phyloP scores from a whole-genome alignment of 2,113 vertebrate species.

The Suricata suricatta region DNA sequence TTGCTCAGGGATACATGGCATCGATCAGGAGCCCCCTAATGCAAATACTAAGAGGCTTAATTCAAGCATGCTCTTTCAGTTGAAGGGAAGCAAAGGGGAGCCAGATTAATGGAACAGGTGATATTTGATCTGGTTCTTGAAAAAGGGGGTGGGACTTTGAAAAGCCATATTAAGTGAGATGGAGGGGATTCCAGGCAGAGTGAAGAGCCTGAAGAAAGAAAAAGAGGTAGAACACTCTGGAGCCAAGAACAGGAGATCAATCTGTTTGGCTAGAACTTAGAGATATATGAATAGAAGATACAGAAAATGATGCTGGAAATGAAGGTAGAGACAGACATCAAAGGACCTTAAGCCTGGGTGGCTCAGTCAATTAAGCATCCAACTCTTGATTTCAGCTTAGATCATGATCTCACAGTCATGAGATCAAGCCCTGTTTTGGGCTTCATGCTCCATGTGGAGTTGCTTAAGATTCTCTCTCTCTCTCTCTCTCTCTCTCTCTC shows the following conservation, averaged over 20 bases:
- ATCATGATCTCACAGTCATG: too few species aligned
- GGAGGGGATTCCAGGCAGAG: not conserved
- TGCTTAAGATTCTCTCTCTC: too few species aligned
- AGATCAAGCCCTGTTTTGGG: too few species aligned
- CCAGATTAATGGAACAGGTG: not conserved
- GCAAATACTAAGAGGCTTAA: not conserved
- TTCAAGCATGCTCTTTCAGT: not conserved
- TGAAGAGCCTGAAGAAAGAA: not conserved
- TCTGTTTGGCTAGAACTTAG: not conserved
- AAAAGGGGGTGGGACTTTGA: not conserved
- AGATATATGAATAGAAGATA: not conserved
- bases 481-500: too few species aligned
- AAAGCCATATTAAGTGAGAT: not conserved
- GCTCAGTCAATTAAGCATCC: too few species aligned
- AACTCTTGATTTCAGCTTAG: too few species aligned
- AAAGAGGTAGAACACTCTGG: not conserved
- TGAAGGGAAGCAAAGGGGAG: not conserved
- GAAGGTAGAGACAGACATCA: not conserved
- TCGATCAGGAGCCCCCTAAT: not conserved
- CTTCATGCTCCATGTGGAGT: too few species aligned
- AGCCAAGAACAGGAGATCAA: not conserved
- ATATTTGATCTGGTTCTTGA: not conserved
- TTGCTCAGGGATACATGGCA: accelerated
- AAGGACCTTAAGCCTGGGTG: not conserved
- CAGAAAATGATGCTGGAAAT: not conserved